Evolutionary conservation across 2,113 vertebrate species (phyloP).

Genomic region (Bettongia penicillata): DNA sequence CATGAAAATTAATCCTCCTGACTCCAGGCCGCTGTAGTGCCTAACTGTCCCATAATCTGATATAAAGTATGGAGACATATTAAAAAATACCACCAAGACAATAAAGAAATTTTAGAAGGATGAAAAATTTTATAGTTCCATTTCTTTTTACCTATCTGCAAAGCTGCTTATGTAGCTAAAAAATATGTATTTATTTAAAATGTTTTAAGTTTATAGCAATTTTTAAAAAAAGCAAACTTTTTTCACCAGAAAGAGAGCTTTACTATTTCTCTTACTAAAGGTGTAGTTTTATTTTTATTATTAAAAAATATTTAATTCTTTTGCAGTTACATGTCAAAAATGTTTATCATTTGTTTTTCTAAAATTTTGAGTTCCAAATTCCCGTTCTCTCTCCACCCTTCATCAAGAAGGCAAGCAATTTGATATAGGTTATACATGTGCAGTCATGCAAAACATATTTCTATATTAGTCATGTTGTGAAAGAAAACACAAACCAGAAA

Average conservation of each 20-base stretch:
- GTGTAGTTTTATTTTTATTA: background rate
- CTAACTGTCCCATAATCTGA: background rate
- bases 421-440: background rate
- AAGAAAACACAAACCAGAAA: background rate
- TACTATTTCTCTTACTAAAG: constrained; percentile 14
- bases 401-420: background rate
- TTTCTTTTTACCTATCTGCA: constrained; percentile 8
- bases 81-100: constrained; percentile 29
- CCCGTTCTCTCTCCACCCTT: too few species aligned
- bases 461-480: background rate
- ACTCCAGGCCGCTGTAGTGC: too few species aligned
- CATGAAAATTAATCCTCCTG: too few species aligned
- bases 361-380: background rate
- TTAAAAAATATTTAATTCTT: background rate
- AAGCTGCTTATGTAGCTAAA: background rate
- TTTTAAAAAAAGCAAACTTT: background rate
- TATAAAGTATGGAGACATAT: constrained; percentile 28
- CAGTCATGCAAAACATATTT: background rate
- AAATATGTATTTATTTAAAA: background rate
- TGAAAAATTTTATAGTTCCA: background rate
- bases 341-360: background rate
- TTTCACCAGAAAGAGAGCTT: background rate
- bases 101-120: background rate
- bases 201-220: background rate
- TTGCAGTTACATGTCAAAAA: background rate